A percentile compares a stretch with the other conserved stretches of the same genome.
Conservation (phyloP, 2,888 invertebrate genomes). For the Philaethria dido region DNA sequence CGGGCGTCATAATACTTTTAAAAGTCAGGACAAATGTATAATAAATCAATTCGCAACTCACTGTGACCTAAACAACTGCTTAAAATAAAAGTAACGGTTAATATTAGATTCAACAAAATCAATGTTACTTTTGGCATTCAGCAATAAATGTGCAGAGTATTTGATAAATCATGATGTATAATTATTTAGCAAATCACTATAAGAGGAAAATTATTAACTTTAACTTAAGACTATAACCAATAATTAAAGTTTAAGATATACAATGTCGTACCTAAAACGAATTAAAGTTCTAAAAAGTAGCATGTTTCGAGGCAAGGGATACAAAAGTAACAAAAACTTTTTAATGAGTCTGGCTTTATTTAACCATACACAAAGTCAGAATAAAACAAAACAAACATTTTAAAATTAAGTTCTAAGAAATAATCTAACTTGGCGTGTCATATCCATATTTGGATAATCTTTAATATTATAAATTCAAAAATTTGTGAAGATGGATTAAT, state of each 20-base stretch:
- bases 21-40: constrained; percentile 44
- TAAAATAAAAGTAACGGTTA: constrained; percentile 16
- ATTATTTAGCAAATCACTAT: neutral
- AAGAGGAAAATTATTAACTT: neutral
- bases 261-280: neutral
- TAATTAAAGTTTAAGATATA: neutral
- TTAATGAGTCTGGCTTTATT: constrained; percentile 25
- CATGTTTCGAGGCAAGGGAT: constrained; percentile 4
- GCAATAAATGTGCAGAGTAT: too few species aligned
- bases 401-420: constrained; percentile 16
- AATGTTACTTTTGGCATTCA: neutral
- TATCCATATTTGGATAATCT: neutral
- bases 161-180: neutral
- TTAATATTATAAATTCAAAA: too few species aligned
- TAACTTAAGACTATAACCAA: neutral
- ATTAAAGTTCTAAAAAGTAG: neutral
- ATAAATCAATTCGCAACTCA: constrained; percentile 37
- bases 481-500: too few species aligned
- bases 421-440: neutral
- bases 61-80: neutral
- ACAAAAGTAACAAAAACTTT: constrained; percentile 27
- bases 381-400: constrained; percentile 4
- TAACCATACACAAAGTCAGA: constrained; percentile 9
- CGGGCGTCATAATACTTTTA: constrained; percentile 45
- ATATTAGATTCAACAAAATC: constrained; percentile 1